Conservation (phyloP, 2,113 vertebrate genomes). For the Casuarius casuarius region DNA sequence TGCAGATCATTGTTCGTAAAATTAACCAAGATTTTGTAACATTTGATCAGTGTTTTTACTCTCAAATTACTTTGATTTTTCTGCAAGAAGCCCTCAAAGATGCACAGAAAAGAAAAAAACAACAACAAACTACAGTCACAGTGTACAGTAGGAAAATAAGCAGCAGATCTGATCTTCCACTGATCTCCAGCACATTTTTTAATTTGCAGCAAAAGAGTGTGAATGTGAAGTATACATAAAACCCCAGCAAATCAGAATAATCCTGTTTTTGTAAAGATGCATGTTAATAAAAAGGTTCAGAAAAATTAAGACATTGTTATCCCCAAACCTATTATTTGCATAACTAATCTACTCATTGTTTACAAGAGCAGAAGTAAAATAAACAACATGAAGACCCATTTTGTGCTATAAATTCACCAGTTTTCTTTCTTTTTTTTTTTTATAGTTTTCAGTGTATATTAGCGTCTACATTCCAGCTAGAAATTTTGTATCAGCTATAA, state of each 20-base stretch:
- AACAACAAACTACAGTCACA: not conserved
- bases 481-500: not conserved
- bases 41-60: not conserved
- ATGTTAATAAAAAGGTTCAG: not conserved
- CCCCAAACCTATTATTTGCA: not conserved
- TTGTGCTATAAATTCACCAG: too few species aligned
- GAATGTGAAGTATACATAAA: not conserved
- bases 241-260: not conserved
- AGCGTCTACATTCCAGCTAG: not conserved
- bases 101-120: not conserved
- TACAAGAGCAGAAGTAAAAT: not conserved
- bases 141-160: not conserved
- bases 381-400: not conserved
- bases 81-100: not conserved
- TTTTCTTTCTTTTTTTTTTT: not conserved
- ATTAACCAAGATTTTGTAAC: not conserved
- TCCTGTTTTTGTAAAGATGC: not conserved
- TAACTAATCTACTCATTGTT: not conserved
- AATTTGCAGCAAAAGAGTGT: not conserved
- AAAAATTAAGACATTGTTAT: not conserved
- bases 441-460: not conserved
- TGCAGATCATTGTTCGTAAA: not conserved
- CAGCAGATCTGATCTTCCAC: not conserved
- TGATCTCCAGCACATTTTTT: not conserved
- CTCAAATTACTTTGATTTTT: not conserved